Base-by-base conservation (phyloP, 2,113 vertebrate genomes). In the Acanthochromis polyacanthus region DNA sequence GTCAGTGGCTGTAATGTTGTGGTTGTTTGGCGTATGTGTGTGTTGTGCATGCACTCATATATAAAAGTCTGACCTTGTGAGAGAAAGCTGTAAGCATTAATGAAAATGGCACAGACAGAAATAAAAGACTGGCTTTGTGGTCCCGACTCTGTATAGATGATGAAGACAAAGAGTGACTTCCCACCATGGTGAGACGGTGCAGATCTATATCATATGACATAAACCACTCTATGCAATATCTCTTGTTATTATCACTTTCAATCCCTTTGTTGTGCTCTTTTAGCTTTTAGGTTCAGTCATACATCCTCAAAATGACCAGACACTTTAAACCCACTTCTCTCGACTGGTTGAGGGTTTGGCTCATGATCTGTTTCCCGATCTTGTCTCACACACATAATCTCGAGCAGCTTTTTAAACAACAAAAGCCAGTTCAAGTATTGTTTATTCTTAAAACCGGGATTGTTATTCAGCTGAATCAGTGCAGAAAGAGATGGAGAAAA, bases 371-470 rank as follows among this genome's bases (percentile, higher is more conserved):
- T 66, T 82, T 45, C 55, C 12, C 64, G 50, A 38, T 4, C 4
- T 45, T 69, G 5, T 74, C 25, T 70, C 76, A 22, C 52, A 69
- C 12, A 59, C 48, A 43, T 15, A 78, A 78, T 56, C 61, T 59
- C 40, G 17, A 0, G 7, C 61, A 64, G 50, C 55, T 32, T 81
- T 69, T 71, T 43, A 60, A 55, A 81, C 55, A 87, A 85, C 74
- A 73, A 70, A 78, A 78, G 40, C 61, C 64, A 80, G 84, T 72
- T 88, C 72, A 89, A 71, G 76, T 74, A 40, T 86, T 88, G 61
- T 84, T 80, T 78, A 61, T 75, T 77, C n/a, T 82, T 38, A 32
- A 59, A 57, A 51, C 15, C 25, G 4, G 0, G 0, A 61, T 75
- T 78, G 22, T 83, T 80, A 74, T 91, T 80, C 58, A 80, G 63